A percentile compares a stretch with the other conserved stretches of the same genome.
phyloP scores from a whole-genome alignment of 1,140 invertebrate species.

The Aphelenchoides besseyi region DNA sequence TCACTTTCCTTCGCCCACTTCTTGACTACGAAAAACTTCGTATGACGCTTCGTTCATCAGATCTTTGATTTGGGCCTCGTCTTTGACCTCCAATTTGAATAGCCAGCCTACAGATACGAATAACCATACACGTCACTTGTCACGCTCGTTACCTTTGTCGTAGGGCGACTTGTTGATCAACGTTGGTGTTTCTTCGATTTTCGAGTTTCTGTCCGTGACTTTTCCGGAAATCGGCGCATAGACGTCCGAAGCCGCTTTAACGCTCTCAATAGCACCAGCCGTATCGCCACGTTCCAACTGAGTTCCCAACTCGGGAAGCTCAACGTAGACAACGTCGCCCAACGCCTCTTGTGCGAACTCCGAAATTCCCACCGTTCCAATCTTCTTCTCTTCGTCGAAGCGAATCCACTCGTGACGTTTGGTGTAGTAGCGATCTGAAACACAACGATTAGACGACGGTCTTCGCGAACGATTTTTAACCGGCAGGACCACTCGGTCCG shows the following conservation, averaged over 20 bases:
- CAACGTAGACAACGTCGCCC: conserved; percentile 88
- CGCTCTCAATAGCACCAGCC: conserved; percentile 90
- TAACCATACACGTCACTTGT: not conserved
- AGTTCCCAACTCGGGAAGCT: conserved; percentile 77
- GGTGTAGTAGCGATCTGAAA: conserved; percentile 49
- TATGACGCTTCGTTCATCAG: conserved; percentile 85
- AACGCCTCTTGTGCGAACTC: conserved; percentile 86
- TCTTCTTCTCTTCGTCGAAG: conserved; percentile 69
- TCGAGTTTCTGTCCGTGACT: conserved; percentile 78
- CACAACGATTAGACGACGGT: not conserved
- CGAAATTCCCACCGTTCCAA: conserved; percentile 84
- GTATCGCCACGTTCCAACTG: conserved; percentile 63
- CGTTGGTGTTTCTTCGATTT: conserved; percentile 77
- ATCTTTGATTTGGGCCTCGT: conserved; percentile 73
- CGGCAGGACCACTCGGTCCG: not conserved
- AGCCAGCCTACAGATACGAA: conserved; percentile 74
- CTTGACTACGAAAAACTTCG: conserved; percentile 68
- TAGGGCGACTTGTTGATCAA: conserved; percentile 88
- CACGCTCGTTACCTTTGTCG: conserved; percentile 68
- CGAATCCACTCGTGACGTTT: conserved; percentile 85
- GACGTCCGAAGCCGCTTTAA: conserved; percentile 85
- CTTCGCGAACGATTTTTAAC: not conserved
- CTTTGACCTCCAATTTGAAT: conserved; percentile 79
- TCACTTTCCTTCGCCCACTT: conserved; percentile 26
- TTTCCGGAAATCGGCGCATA: conserved; percentile 84